Conservation (phyloP, 2,797 vertebrate species). For the Uromys caudimaculatus region DNA sequence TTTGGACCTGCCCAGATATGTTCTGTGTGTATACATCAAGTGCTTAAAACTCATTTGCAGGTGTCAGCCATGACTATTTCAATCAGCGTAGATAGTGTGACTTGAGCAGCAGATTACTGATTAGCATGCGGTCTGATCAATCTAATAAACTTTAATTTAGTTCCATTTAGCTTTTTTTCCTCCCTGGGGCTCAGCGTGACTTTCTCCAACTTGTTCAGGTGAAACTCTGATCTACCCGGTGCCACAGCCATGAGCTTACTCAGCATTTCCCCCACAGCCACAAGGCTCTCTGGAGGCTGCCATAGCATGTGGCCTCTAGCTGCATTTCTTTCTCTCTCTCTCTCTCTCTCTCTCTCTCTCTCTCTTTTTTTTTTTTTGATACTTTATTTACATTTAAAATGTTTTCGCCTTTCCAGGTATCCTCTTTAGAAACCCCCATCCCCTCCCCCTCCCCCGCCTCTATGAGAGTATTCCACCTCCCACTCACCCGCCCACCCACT, state of each 20-base stretch:
- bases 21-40: conserved; percentile 16
- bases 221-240: conserved; percentile 26
- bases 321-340: no score
- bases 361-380: no score
- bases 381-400: no score
- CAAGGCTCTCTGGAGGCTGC: background rate
- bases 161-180: conserved; percentile 64
- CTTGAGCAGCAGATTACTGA: conserved; percentile 68
- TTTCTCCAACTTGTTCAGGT: conserved; percentile 67
- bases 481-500: no score
- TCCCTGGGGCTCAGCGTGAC: conserved; percentile 50
- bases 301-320: background rate
- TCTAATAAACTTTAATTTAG: conserved; percentile 78
- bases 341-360: no score
- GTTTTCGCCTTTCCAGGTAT: no score
- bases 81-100: conserved; percentile 62
- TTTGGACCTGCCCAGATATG: conserved; percentile 52
- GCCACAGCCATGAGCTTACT: background rate
- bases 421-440: no score
- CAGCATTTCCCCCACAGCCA: background rate
- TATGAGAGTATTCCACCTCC: no score
- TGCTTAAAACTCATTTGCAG: conserved; percentile 58
- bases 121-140: conserved; percentile 70
- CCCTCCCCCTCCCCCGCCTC: no score
- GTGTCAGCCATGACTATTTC: conserved; percentile 58